Conservation (phyloP, 2,888 invertebrate genomes). For the Mystacides longicornis region DNA sequence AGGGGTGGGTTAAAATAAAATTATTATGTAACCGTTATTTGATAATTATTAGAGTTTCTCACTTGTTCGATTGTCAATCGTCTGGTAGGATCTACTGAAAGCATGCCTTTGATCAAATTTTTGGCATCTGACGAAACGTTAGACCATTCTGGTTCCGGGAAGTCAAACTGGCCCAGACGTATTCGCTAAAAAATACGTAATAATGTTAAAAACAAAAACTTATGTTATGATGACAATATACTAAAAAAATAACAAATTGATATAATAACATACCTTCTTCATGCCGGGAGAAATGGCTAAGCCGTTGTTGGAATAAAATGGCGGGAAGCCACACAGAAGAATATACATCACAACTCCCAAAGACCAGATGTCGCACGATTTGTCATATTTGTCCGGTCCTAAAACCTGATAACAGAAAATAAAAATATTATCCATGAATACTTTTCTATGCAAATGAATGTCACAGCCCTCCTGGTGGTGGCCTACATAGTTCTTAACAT, state of each 20-base stretch:
- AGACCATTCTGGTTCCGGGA: conserved; percentile 93
- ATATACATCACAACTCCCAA: conserved; percentile 99
- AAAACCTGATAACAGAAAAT: too few species aligned
- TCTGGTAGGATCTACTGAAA: conserved; percentile 88
- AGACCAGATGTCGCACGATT: conserved; percentile 99
- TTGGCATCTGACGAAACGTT: conserved; percentile 92
- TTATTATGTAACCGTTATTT: too few species aligned
- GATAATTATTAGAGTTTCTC: not conserved
- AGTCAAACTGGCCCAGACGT: conserved; percentile 93
- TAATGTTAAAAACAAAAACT: not conserved
- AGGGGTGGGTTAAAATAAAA: too few species aligned
- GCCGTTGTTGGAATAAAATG: conserved; percentile 97
- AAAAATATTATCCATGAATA: too few species aligned
- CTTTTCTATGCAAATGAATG: too few species aligned
- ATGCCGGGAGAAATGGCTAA: conserved; percentile 98
- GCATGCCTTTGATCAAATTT: conserved; percentile 88
- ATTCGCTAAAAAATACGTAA: conserved; percentile 51
- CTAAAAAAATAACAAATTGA: too few species aligned
- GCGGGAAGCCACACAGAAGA: conserved; percentile 95
- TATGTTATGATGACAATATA: not conserved
- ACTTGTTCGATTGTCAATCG: conserved; percentile 88
- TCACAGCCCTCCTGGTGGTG: too few species aligned
- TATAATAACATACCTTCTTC: conserved; percentile 63
- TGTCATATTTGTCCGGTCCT: conserved; percentile 96
- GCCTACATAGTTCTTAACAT: too few species aligned